Base-by-base conservation (phyloP, 2,888 invertebrate species). In the Operophtera brumata region DNA sequence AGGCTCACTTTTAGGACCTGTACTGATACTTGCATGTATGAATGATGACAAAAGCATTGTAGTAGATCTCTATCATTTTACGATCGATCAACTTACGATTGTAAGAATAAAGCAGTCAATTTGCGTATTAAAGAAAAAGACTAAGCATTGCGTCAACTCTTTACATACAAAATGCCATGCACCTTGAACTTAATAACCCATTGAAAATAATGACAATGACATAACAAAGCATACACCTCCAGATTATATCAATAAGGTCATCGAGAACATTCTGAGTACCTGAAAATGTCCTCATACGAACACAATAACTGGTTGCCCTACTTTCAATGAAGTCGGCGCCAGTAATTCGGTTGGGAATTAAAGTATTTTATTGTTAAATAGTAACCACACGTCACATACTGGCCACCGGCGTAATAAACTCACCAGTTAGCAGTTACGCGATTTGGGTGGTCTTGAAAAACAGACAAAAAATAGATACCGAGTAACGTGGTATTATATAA, bases 321-420 rank as follows among this genome's bases (percentile, higher is more conserved):
- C 53, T 48, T 55, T 52, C 56, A 69, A 69, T 65, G 61, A 54
- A 58, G 28, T 48, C 51, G 67, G 66, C 71, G 70, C 71, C 67
- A 61, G 65, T 58, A 47, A 64, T 67, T 67, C 61, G 52, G 62
- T 53, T 52, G 56, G 64, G 36, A 54, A 61, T 66, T 48, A 50
- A 59, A 50, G 62, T 65, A 64, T 62, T 64, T 59, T 59, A 61
- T 61, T 61, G 52, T 59, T 47, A 59, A 61, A 63, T 54, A 63
- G 57, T 57, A 55, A 57, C 50, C 53, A 49, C 51, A 56, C 63
- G 60, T 57, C 61, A 65, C 64, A 55, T 61, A 61, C 43, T 34
- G 32, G 41, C 28, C 41, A 8, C 46, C 6, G 25, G 26, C 10
- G 40, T 55, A 55, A 58, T 49, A 39, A 48, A 58, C 37, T 28